phyloP scores from a whole-genome alignment of 2,888 invertebrate species.

The Caenorhabditis uteleia region DNA sequence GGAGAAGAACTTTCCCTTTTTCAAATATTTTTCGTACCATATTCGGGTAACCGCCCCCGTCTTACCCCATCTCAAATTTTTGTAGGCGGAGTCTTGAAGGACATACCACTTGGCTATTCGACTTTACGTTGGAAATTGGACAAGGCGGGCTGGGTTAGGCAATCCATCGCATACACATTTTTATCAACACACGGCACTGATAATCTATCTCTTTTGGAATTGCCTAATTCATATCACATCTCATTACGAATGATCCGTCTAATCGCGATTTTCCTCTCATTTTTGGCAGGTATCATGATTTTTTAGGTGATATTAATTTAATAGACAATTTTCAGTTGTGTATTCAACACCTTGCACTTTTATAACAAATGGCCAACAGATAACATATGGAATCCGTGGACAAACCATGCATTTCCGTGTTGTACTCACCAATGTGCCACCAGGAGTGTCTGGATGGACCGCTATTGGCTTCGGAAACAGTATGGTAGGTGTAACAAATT shows the following conservation, averaged over 20 bases:
- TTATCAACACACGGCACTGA: too few relatives aligned
- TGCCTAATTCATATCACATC: not conserved
- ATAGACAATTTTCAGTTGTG: constrained; percentile 14
- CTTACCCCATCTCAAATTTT: too few relatives aligned
- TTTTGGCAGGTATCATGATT: not conserved
- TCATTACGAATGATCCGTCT: not conserved
- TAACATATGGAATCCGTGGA: constrained; percentile 47
- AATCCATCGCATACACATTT: too few relatives aligned
- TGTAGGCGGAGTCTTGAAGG: too few relatives aligned
- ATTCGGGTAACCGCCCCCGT: too few relatives aligned
- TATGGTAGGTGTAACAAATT: constrained; percentile 50
- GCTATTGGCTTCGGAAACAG: constrained; percentile 62
- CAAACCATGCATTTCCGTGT: constrained; percentile 58
- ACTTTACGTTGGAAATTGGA: too few relatives aligned
- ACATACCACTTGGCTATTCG: too few relatives aligned
- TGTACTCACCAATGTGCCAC: constrained; percentile 47
- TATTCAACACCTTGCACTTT: constrained; percentile 38
- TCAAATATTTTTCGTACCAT: not conserved
- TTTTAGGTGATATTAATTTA: not conserved
- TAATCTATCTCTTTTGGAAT: too few relatives aligned
- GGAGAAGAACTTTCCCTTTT: too few relatives aligned
- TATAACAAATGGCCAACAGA: constrained; percentile 40
- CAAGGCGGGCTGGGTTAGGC: too few relatives aligned
- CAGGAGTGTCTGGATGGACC: constrained; percentile 53
- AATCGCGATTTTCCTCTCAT: not conserved